Conservation (phyloP, 2,113 vertebrate genomes). For the Ardeotis arabs region DNA sequence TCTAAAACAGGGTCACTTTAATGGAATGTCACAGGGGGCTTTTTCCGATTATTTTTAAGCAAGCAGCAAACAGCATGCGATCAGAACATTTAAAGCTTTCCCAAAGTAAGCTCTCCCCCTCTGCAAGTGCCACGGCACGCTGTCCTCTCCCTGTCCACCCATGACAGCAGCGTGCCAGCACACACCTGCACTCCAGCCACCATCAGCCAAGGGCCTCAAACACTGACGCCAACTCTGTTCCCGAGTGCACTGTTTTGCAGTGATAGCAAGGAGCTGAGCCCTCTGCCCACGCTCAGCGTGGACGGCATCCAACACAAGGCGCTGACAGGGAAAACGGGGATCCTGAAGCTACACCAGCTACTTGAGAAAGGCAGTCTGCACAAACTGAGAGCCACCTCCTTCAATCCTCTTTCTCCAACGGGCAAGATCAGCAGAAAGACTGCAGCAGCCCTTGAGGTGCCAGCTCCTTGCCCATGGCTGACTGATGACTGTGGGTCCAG, state of each 20-base stretch:
- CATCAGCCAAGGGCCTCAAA: not conserved
- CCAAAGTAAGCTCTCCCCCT: not conserved
- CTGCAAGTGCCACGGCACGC: not conserved
- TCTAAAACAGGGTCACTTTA: not conserved
- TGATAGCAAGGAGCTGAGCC: not conserved
- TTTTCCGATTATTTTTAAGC: not conserved
- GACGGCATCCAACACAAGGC: not conserved
- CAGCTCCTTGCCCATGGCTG: not conserved
- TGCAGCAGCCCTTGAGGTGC: not conserved
- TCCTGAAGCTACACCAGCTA: not conserved
- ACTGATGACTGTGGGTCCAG: not conserved
- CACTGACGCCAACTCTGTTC: rapidly evolving
- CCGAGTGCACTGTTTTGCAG: rapidly evolving
- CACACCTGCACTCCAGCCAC: not conserved
- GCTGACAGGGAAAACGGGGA: rapidly evolving
- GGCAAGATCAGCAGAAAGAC: not conserved
- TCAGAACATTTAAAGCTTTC: not conserved
- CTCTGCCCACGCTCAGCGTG: rapidly evolving
- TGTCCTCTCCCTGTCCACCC: not conserved
- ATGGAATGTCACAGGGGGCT: rapidly evolving
- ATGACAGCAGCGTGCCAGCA: rapidly evolving
- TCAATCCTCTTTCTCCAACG: not conserved
- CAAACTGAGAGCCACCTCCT: not conserved
- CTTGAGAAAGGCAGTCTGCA: not conserved
- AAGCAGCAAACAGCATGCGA: not conserved